Base-by-base conservation (phyloP, 2,113 vertebrate genomes). In the Gymnarchus niloticus region DNA sequence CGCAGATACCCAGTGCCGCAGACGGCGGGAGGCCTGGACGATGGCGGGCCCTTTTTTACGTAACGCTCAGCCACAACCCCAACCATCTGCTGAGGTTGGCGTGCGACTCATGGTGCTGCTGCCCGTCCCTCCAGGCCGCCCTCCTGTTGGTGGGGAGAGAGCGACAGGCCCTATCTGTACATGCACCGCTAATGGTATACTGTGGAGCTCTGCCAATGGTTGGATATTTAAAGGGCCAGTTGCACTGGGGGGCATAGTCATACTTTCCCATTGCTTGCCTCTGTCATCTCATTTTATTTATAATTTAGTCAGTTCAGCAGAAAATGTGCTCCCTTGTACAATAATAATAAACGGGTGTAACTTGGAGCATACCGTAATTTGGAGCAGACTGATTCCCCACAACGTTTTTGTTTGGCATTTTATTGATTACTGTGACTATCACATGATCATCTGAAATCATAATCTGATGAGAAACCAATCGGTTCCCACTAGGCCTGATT, bases 61-160 rank as follows among this genome's bases (percentile, higher is more conserved):
- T 85, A 83, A 85, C 69, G 84, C 56, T 76, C 81, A 87, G 84
- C 85, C 87, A 56, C 65, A 73, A 73, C 77, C 80, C 52, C 3
- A 51, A 52, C 87, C 87, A 85, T 87, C 87, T 87, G 87, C 80
- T 48, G 78, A 17, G 46, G 59, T 46, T 44, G 12, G 80, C 25
- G 73, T 84, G 77, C 37, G 85, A 81, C 21, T 83, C 37, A 23
- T 5, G 9, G 28, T 49, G 51, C 65, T n/a, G 48, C 49, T 5
- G 28, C 49, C 19, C 49, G 44, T 23, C 80, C n/a, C 33, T 44
- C 77, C 21, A 56, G 85, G 61, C 59, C 19, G 78, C 56, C 65
- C 52, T 56, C 87, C 77, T 87, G 80, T 84, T 23, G 48, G 25
- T 51, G 57, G 14, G 56, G 76, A 65, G 56, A 77, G 61, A 52